A percentile compares a stretch with the other conserved stretches of the same genome.
Conservation (phyloP, 2,797 vertebrate genomes). For the Anguilla obscura region DNA sequence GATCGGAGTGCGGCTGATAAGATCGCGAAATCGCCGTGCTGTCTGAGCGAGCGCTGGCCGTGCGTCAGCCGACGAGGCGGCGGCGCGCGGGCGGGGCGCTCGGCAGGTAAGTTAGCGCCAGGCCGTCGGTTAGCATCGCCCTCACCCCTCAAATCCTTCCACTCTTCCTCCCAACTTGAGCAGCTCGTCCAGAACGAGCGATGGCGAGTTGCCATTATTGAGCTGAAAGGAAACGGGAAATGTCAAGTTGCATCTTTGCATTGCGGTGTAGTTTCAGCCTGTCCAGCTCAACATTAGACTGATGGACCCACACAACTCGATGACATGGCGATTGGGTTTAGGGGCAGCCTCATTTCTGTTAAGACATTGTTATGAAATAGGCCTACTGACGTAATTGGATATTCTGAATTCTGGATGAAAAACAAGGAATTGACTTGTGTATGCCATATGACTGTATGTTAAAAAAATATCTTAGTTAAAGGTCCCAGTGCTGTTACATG, state of each 20-base stretch:
- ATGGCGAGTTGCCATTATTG: constrained; percentile 4
- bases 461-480: not conserved
- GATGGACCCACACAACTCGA: not conserved
- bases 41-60: constrained; percentile 22
- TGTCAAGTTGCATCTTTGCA: not conserved
- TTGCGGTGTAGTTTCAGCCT: not conserved
- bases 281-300: not conserved
- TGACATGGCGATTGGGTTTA: not conserved
- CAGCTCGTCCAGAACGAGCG: not conserved
- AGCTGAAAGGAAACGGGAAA: not conserved
- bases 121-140: not conserved
- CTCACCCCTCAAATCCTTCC: not conserved
- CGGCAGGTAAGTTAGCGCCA: constrained; percentile 24
- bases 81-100: not conserved
- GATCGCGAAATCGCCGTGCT: constrained; percentile 4
- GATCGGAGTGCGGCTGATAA: constrained; percentile 14
- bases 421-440: not conserved
- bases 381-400: too few species aligned
- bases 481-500: too few species aligned
- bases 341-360: too few species aligned
- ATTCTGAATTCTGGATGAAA: too few species aligned
- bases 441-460: not conserved
- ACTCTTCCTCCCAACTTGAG: not conserved
- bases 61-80: not conserved
- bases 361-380: too few species aligned